Evolutionary conservation across 1,140 invertebrate genomes (phyloP), one percentile per base, ranked within the genome.

Genomic region (Rhyzopertha dominica): DNA sequence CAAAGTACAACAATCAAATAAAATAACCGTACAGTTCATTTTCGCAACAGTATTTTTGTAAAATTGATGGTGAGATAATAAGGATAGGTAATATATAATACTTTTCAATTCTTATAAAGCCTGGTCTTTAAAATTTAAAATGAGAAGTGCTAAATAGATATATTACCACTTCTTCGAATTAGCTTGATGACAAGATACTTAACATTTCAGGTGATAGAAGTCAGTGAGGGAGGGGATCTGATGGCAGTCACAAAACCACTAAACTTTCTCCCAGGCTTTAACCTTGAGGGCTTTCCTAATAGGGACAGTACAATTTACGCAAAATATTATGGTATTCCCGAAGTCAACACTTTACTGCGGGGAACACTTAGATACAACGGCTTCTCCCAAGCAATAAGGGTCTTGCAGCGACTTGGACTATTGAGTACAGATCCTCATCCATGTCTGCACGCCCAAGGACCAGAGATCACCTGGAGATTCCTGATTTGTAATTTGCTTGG

Each of bases 201-300:
- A n/a, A n/a, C n/a, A n/a, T n/a, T n/a, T n/a, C n/a, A n/a, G n/a
- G n/a, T n/a, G n/a, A n/a, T 96, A 0, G 87, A 97, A 64, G 87
- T 98, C n/a, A 74, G 81, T 0, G 79, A 80, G n/a, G 90, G 90
- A 4, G 95, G 94, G 9, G 81, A 82, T 41, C 69, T 99, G 2
- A 84, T 99, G 80, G 84, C 91, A 0, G 71, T 75, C 1, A 78
- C 83, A 0, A 75, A 82, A 29, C 72, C 80, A 2, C 71, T 98
- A 13, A 79, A 94, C 56, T 99, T 98, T 61, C 69, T 99, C 25
- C 95, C 95, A 0, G 96, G 95, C 3, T 98, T 99, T 62, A 89
- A 91, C 17, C 72, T 99, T 12, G 95, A 99, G 74, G 95, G 93
- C 5, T 87, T 94, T 76, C 92, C 88, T 0, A 99, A 99, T 72